Conservation (phyloP, 2,797 vertebrate species). For the Tachyglossus aculeatus region DNA sequence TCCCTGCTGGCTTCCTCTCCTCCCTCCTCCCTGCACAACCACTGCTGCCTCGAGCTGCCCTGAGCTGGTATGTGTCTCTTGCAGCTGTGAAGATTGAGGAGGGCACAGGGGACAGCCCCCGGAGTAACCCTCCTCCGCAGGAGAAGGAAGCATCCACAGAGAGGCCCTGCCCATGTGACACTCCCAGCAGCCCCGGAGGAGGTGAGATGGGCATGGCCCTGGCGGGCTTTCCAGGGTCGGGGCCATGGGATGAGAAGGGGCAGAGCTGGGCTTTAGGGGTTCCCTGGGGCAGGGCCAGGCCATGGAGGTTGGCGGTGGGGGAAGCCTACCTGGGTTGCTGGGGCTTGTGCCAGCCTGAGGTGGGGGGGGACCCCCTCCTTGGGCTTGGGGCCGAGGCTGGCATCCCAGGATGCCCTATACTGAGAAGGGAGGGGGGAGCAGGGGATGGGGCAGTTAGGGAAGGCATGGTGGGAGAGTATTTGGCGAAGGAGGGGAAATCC, state of each 20-base stretch:
- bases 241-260: background rate
- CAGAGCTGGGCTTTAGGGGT: background rate
- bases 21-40: too few species aligned
- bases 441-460: too few species aligned
- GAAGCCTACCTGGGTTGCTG: background rate
- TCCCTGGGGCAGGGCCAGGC: too few species aligned
- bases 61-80: too few species aligned
- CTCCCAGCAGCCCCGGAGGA: background rate
- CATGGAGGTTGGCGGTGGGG: background rate
- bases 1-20: too few species aligned
- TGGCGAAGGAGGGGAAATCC: too few species aligned
- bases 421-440: background rate
- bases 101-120: background rate
- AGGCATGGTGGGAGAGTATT: too few species aligned
- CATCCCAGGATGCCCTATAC: background rate
- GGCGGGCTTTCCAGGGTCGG: background rate
- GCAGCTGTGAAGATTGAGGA: constrained; percentile 9
- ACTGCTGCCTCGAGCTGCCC: too few species aligned
- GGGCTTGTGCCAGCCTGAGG: background rate
- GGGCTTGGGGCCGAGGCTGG: background rate
- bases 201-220: background rate
- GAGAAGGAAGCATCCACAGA: background rate
- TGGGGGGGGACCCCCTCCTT: background rate
- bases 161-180: background rate
- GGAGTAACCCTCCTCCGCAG: too few species aligned